phyloP scores from a whole-genome alignment of 1,140 invertebrate species.

The Drosophila rufa region DNA sequence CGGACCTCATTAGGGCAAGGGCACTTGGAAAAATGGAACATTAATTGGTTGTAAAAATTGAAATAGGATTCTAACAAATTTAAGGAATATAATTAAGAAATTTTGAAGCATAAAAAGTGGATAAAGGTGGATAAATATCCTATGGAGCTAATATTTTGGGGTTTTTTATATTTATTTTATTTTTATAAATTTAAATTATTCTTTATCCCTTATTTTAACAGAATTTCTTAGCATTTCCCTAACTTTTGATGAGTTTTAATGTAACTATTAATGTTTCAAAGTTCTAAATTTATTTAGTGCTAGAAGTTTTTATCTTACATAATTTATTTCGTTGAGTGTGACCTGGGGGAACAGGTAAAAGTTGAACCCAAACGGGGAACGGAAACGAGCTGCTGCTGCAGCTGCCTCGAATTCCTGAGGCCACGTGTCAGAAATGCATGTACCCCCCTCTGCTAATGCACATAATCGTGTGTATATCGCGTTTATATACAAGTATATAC shows the following conservation, averaged over 20 bases:
- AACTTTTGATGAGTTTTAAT: too few relatives aligned
- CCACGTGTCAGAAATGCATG: constrained; percentile 68
- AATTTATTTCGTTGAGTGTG: constrained; percentile 21
- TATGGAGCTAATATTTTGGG: too few relatives aligned
- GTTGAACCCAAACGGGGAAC: constrained; percentile 15
- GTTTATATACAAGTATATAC: neutral
- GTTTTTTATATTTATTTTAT: too few relatives aligned
- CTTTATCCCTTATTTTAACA: too few relatives aligned
- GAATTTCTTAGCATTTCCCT: too few relatives aligned
- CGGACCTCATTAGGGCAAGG: constrained; percentile 61
- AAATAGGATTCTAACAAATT: neutral
- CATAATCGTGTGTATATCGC: neutral
- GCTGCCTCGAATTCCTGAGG: constrained; percentile 54
- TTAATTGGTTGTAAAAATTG: neutral
- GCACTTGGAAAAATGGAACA: constrained; percentile 28
- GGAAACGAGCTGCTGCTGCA: constrained; percentile 30
- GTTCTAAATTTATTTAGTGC: too few relatives aligned
- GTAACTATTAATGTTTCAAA: too few relatives aligned
- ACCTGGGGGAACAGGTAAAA: constrained; percentile 43
- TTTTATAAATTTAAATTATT: too few relatives aligned
- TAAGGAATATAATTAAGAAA: too few relatives aligned
- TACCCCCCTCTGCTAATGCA: constrained; percentile 1
- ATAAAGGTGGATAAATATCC: too few relatives aligned
- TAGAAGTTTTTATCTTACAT: neutral
- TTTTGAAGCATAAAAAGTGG: neutral